phyloP scores from a whole-genome alignment of 2,888 invertebrate species.

The Dendrolimus pini region DNA sequence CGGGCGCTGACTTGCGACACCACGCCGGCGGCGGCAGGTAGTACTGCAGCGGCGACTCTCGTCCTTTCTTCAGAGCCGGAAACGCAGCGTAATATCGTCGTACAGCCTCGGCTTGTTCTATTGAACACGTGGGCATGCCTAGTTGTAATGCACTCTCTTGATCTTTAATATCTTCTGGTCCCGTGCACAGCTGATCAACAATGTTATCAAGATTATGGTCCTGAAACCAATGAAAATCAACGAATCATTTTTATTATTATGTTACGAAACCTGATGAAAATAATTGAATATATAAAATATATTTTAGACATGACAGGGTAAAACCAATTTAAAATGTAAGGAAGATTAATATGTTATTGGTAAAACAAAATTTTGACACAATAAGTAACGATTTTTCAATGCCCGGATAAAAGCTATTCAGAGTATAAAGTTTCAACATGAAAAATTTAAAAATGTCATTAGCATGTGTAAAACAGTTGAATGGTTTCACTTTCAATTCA shows the following conservation, averaged over 20 bases:
- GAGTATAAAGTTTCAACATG: too few relatives aligned
- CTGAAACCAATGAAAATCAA: constrained; percentile 63
- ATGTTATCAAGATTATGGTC: constrained; percentile 87
- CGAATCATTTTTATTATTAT: too few relatives aligned
- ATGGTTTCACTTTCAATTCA: too few relatives aligned
- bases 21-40: constrained; percentile 65
- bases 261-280: not conserved
- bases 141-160: constrained; percentile 54
- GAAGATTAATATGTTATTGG: too few relatives aligned
- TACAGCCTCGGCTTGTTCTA: constrained; percentile 79
- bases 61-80: constrained; percentile 79
- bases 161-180: constrained; percentile 82
- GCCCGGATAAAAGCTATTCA: too few relatives aligned
- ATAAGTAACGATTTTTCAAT: too few relatives aligned
- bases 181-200: constrained; percentile 88
- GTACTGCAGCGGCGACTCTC: constrained; percentile 59
- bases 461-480: too few relatives aligned
- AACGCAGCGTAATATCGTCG: constrained; percentile 87
- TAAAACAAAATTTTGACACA: too few relatives aligned
- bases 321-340: too few relatives aligned
- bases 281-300: too few relatives aligned
- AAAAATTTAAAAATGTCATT: too few relatives aligned
- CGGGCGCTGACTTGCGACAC: constrained; percentile 48
- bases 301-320: too few relatives aligned
- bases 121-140: constrained; percentile 72